Evolutionary conservation across 2,888 invertebrate species (phyloP), one percentile per base, ranked within the genome.

Genomic region (Morpho achilles): DNA sequence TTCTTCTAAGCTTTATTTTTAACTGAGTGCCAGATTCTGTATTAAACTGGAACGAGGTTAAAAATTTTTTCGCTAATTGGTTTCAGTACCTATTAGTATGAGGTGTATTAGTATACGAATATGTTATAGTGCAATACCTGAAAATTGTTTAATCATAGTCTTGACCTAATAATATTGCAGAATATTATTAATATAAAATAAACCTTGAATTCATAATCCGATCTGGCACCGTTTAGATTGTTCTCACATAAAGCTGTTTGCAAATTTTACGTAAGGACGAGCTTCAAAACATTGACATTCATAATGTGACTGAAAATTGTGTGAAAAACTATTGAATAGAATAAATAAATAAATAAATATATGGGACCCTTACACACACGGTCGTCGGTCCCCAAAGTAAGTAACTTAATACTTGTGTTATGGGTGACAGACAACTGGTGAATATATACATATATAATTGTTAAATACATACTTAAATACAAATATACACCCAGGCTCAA

Each of bases 21-120:
- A 78, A 73, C 66, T 67, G 64, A 63, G 64, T 63, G 62, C 70
- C 69, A 70, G 70, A 71, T 72, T 71, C 67, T 66, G 58, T 60
- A 60, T 58, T 62, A 70, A 81, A 71, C 67, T 77, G 73, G 82
- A 74, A 73, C 77, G 74, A 82, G 80, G 81, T 67, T 77, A 62
- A 62, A 69, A 69, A 47, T 66, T 58, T 50, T 49, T 46, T 39
- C 39, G 22, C 46, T 53, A 53, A 46, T 40, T 53, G 16, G 46
- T 53, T 53, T 53, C 45, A 46, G 39, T 46, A n/a, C 45, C 4
- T 45, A 45, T 16, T 5, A 32, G 32, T 32, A 32, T 32, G 32
- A 3, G 32, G 32, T 32, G 32, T 32, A 32, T 23, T 32, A 16
- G 16, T 16, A 16, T 32, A 32, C 5, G 5, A 32, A 5, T 32